A percentile compares a stretch with the other conserved stretches of the same genome.
Conservation (phyloP, 1,140 invertebrate species). For the Drosophila suzukii region DNA sequence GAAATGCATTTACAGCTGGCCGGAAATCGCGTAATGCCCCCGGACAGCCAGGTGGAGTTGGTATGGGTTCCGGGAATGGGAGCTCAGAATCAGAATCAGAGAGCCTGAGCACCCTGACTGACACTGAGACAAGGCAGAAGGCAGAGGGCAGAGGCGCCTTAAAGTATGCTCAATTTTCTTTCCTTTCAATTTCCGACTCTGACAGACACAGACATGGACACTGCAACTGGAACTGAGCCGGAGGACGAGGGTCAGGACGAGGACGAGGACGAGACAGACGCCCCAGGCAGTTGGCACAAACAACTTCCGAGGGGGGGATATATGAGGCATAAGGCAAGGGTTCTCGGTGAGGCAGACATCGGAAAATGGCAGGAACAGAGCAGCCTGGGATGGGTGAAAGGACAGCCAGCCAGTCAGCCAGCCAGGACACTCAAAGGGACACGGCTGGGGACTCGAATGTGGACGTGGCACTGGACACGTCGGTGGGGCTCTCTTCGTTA, state of each 20-base stretch:
- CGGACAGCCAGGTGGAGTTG: conserved; percentile 6
- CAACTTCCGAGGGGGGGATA: conserved; percentile 38
- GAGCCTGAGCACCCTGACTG: not conserved
- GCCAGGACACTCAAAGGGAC: conserved; percentile 4
- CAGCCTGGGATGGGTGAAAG: too few species aligned
- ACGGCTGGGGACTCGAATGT: not conserved
- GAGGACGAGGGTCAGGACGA: not conserved
- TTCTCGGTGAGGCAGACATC: not conserved
- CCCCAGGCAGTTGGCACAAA: conserved; percentile 56
- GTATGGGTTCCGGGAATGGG: too few species aligned
- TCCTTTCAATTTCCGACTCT: conserved; percentile 66
- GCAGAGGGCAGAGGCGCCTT: conserved; percentile 23
- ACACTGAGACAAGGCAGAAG: not conserved
- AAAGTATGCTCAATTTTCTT: conserved; percentile 69
- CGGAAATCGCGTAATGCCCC: conserved; percentile 59
- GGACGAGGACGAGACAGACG: conserved; percentile 24
- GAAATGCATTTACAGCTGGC: conserved; percentile 54
- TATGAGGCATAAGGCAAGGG: not conserved
- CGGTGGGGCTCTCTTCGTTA: conserved; percentile 39
- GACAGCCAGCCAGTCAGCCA: not conserved
- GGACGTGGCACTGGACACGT: conserved; percentile 21
- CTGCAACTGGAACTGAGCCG: not conserved
- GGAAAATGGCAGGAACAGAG: too few species aligned
- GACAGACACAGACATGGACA: conserved; percentile 47
- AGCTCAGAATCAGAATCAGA: not conserved